phyloP scores from a whole-genome alignment of 2,113 vertebrate genomes.

The Hirundichthys speculiger region DNA sequence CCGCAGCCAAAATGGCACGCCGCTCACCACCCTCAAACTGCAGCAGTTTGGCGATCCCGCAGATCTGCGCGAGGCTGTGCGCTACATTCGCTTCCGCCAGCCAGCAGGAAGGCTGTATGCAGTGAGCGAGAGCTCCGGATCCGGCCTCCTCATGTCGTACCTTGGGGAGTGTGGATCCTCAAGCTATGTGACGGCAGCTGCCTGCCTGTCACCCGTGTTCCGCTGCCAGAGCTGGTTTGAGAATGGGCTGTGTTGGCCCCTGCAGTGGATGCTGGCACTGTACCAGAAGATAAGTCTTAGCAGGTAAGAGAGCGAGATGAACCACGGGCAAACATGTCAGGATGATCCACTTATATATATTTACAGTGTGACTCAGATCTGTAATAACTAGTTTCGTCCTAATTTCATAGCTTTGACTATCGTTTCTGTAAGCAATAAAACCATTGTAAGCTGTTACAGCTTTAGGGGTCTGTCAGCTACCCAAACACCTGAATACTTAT shows the following conservation, averaged over 20 bases:
- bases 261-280: slow-evolving; percentile 76
- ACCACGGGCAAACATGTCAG: neutral
- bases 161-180: slow-evolving; percentile 87
- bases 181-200: slow-evolving; percentile 84
- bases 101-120: slow-evolving; percentile 82
- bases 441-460: too few relatives aligned
- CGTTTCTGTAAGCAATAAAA: neutral
- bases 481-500: too few relatives aligned
- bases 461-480: too few relatives aligned
- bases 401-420: neutral
- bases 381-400: neutral
- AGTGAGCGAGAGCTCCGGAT: slow-evolving; percentile 84
- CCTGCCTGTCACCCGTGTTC: slow-evolving; percentile 85
- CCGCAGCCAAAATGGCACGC: slow-evolving; percentile 86
- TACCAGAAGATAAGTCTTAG: slow-evolving; percentile 85
- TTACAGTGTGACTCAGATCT: neutral
- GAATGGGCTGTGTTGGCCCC: slow-evolving; percentile 75
- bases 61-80: slow-evolving; percentile 83
- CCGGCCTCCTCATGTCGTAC: slow-evolving; percentile 86
- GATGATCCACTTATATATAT: neutral
- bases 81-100: slow-evolving; percentile 83
- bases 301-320: slow-evolving; percentile 71
- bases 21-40: slow-evolving; percentile 84
- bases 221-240: slow-evolving; percentile 87
- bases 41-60: slow-evolving; percentile 87